Base-by-base conservation (phyloP, 2,113 vertebrate genomes). In the Sylvietta virens region DNA sequence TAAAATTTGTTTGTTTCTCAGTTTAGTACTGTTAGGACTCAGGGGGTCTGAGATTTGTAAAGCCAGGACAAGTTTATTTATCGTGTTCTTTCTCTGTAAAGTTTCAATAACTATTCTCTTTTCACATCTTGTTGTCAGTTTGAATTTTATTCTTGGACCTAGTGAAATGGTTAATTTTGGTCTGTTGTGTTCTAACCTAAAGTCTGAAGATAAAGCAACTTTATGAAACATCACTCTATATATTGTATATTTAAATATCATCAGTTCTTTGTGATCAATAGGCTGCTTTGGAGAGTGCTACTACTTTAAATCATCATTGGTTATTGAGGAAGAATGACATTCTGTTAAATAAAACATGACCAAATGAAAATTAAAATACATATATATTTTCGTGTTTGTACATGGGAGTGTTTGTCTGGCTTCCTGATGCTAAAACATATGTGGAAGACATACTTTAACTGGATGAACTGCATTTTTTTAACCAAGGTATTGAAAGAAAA, bases 271-370 rank as follows among this genome's bases (percentile, higher is more conserved):
- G 82, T 94, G 62, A 77, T 94, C 94, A 92, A 16, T 86, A 84
- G 91, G 88, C 86, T 65, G 88, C 67, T 96, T 96, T 85, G 88
- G 80, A 85, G 71, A 92, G 82, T 92, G 76, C 78, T 95, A 83
- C 90, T 93, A 76, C 78, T 90, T 96, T 89, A 86, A 92, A 31
- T 92, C 47, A 72, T 92, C 95, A 86, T 79, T 95, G 62, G 65
- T 92, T 97, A 92, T 78, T 95, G 81, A 97, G 60, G 62, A 93
- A 91, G 62, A 95, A 95, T 93, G 57, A 65, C 89, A 44, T 95
- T 91, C 86, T 96, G 71, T 94, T 95, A 91, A 98, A 97, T 97
- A 98, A 97, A 98, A 96, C 86, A 71, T 80, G 83, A 92, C 84
- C 88, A 96, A 96, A 94, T 94, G 86, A 96, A 97, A 96, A 94